Evolutionary conservation across 2,888 invertebrate genomes (phyloP).

Genomic region (Sisyra nigra): DNA sequence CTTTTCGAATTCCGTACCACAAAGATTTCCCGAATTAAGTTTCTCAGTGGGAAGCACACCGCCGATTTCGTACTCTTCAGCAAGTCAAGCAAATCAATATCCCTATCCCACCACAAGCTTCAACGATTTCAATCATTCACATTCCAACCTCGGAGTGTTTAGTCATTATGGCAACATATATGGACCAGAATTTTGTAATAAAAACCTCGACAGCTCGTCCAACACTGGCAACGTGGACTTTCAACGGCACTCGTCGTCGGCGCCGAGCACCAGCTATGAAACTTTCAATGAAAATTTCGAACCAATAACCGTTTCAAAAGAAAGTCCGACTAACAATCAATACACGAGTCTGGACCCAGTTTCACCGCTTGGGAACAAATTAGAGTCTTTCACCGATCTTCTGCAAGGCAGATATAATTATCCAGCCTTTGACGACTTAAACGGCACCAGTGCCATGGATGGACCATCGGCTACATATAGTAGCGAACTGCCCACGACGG

Average conservation of each 20-base stretch:
- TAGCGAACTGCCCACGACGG: background rate
- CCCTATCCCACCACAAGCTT: constrained; percentile 20
- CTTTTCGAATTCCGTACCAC: constrained; percentile 20
- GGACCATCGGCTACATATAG: constrained; percentile 10
- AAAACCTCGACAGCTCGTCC: constrained; percentile 15
- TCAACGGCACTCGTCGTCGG: constrained; percentile 14
- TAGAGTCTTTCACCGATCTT: constrained; percentile 52
- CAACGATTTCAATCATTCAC: constrained; percentile 25
- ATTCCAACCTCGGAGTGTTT: constrained; percentile 31
- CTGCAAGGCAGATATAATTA: constrained; percentile 38
- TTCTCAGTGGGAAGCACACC: constrained; percentile 13
- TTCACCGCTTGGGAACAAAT: constrained; percentile 44
- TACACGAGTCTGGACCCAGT: constrained; percentile 54
- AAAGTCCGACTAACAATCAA: constrained; percentile 29
- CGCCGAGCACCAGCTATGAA: constrained; percentile 4
- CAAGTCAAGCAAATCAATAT: constrained; percentile 10
- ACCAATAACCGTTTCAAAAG: constrained; percentile 23
- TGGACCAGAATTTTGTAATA: constrained; percentile 29
- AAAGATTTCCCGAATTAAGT: constrained; percentile 21
- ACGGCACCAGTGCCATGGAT: constrained; percentile 24
- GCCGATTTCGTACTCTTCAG: background rate
- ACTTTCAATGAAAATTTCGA: constrained; percentile 4
- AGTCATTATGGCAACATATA: constrained; percentile 35
- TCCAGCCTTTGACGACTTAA: constrained; percentile 33
- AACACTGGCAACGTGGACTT: constrained; percentile 12